A percentile compares a stretch with the other conserved stretches of the same genome.
Conservation (phyloP, 2,113 vertebrate genomes). For the Sciurus niger region DNA sequence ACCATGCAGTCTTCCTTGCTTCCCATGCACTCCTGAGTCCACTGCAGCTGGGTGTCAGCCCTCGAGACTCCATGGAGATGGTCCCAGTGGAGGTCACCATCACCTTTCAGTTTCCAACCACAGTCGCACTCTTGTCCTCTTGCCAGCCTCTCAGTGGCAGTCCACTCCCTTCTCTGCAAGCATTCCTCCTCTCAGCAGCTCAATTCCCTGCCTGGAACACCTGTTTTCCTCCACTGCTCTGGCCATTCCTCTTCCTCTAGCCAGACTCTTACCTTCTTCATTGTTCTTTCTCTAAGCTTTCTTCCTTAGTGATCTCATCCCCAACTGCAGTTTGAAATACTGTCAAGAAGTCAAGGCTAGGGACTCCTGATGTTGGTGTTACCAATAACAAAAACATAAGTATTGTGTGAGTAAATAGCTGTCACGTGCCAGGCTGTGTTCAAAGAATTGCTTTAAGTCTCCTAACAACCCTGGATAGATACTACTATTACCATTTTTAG, state of each 20-base stretch:
- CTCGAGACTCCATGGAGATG: neutral
- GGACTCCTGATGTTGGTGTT: neutral
- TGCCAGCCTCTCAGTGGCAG: neutral
- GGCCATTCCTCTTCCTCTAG: neutral
- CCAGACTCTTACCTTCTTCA: neutral
- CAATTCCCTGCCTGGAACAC: neutral
- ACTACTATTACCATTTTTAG: neutral
- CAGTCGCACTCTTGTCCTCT: neutral
- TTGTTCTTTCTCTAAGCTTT: neutral
- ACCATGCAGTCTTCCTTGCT: neutral
- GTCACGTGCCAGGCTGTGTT: neutral
- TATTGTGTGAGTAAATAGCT: too few relatives aligned
- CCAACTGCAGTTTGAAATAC: neutral
- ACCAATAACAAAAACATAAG: neutral
- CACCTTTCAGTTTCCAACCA: neutral
- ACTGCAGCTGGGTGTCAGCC: neutral
- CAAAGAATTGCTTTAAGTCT: neutral
- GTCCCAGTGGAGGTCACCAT: neutral
- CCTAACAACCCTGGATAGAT: neutral
- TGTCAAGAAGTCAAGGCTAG: neutral
- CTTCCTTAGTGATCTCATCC: neutral
- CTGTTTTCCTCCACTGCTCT: neutral
- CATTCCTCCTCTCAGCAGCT: neutral
- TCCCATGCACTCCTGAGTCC: neutral
- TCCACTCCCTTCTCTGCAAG: neutral